Percentiles rank a stretch among this genome's conserved stretches.
These are phyloP conservation scores for Characodon lateralis DNA, from an alignment of 2,797 vertebrate species.

Conservation along the genomic window DNA sequence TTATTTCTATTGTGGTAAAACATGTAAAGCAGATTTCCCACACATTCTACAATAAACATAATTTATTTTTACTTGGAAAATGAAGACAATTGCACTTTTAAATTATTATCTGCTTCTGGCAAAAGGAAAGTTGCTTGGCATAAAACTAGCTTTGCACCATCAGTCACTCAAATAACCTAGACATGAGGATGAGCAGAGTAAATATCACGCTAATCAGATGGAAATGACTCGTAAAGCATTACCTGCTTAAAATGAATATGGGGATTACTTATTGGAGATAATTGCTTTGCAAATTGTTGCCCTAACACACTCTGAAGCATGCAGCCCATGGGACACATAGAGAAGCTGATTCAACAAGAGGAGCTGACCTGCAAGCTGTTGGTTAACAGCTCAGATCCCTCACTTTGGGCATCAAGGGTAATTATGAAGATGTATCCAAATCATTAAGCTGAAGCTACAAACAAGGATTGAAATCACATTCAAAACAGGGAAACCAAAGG, in stretches of 20 bases:
- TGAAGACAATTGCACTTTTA: too few species aligned
- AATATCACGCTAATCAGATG: neutral
- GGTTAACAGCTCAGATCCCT: constrained; percentile 8
- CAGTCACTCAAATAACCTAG: neutral
- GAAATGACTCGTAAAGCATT: neutral
- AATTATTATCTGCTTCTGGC: too few species aligned
- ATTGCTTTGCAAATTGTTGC: neutral
- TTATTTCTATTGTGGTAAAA: neutral
- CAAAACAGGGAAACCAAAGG: constrained; percentile 23
- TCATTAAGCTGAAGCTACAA: constrained; percentile 20
- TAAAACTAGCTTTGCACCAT: neutral
- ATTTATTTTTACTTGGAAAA: too few species aligned
- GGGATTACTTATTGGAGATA: constrained; percentile 5
- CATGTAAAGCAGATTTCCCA: too few species aligned
- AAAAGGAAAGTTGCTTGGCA: neutral
- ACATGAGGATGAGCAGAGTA: neutral
- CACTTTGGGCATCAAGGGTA: constrained; percentile 9
- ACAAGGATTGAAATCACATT: constrained; percentile 17
- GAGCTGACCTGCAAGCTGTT: constrained; percentile 7
- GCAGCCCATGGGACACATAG: neutral
- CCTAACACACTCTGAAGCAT: neutral
- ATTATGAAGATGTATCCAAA: constrained; percentile 35
- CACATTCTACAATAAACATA: too few species aligned
- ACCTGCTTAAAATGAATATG: constrained; percentile 3
- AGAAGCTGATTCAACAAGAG: constrained; percentile 2